Evolutionary conservation across 2,797 vertebrate genomes (phyloP).

Genomic region (Distichodus sexfasciatus): DNA sequence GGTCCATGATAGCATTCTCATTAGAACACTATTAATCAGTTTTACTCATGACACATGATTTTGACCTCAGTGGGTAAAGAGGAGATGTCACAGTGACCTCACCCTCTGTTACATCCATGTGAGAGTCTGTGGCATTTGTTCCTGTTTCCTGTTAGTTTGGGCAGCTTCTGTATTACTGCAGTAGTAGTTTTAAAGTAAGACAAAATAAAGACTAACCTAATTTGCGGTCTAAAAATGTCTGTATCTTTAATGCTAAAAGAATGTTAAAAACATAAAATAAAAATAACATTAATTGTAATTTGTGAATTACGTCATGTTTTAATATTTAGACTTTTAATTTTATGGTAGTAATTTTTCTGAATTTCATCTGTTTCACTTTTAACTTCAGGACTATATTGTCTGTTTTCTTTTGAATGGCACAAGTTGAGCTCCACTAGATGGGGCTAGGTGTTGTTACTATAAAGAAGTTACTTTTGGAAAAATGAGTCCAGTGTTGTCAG

Average conservation of each 20-base stretch:
- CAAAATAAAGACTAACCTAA: too few species aligned
- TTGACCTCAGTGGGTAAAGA: background rate
- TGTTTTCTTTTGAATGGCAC: background rate
- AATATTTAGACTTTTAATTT: too few species aligned
- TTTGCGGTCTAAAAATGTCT: too few species aligned
- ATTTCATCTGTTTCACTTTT: background rate
- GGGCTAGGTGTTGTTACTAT: background rate
- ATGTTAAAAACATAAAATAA: too few species aligned
- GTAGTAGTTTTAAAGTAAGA: too few species aligned
- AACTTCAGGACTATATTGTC: too few species aligned
- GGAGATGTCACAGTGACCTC: background rate
- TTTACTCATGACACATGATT: background rate
- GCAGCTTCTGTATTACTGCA: background rate
- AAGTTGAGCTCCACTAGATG: conserved; percentile 18
- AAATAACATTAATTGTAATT: too few species aligned
- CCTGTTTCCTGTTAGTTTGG: conserved; percentile 5
- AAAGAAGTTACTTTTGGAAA: background rate
- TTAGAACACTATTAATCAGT: background rate
- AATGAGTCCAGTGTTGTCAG: too few species aligned
- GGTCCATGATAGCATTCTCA: background rate
- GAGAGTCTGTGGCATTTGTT: background rate
- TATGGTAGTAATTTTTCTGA: background rate
- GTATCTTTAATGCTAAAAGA: too few species aligned
- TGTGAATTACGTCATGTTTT: too few species aligned
- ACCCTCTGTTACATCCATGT: background rate